Conservation (phyloP, 2,113 vertebrate species). For the Chloroceryle aenea region DNA sequence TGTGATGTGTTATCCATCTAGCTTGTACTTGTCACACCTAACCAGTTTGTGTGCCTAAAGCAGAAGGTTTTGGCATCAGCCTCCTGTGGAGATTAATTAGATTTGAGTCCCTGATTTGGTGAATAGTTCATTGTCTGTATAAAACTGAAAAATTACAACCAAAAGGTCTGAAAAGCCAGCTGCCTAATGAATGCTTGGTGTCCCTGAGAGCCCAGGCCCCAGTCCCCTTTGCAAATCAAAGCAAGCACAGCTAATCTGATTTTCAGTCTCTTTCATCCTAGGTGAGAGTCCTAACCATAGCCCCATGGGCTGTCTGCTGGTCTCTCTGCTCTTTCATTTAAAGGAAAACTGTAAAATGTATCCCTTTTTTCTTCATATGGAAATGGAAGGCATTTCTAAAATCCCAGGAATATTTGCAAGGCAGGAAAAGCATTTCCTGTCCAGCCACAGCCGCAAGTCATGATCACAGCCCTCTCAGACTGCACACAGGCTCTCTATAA, state of each 20-base stretch:
- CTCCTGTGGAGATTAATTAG: neutral
- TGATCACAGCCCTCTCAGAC: neutral
- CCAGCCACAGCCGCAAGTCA: neutral
- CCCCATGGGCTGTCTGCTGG: constrained; percentile 24
- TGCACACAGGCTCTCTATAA: neutral
- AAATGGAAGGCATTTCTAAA: constrained; percentile 43
- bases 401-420: constrained; percentile 40
- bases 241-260: constrained; percentile 19
- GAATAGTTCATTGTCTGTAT: neutral
- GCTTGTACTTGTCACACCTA: rapidly evolving
- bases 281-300: constrained; percentile 11
- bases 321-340: neutral
- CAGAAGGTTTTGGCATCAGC: neutral
- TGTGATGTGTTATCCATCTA: rapidly evolving
- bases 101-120: neutral
- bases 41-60: neutral
- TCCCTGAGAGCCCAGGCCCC: neutral
- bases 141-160: neutral
- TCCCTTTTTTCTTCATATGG: constrained; percentile 43
- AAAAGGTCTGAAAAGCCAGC: neutral
- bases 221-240: constrained; percentile 28
- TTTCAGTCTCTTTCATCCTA: constrained; percentile 13
- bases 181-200: neutral
- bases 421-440: neutral
- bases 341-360: constrained; percentile 9